phyloP scores from a whole-genome alignment of 1,140 invertebrate species.

The Pachyrhynchus sulphureomaculatus region DNA sequence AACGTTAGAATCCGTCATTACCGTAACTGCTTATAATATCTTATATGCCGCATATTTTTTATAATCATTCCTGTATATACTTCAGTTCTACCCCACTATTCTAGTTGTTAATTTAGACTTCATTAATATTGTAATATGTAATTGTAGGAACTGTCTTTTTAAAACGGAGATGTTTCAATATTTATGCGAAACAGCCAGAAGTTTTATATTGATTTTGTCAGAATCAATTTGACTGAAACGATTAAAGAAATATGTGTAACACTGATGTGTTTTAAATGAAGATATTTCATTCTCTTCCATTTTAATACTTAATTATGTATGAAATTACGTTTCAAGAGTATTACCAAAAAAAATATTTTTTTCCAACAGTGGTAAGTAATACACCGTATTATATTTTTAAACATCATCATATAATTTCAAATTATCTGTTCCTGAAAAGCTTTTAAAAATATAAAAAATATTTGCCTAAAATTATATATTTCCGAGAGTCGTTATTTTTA shows the following conservation, averaged over 20 bases:
- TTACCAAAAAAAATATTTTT: background rate
- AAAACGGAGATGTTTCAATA: background rate
- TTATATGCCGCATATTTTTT: too few species aligned
- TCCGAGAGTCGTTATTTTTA: too few species aligned
- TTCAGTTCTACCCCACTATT: too few species aligned
- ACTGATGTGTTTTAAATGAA: background rate
- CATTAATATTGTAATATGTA: background rate
- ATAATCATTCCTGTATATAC: too few species aligned
- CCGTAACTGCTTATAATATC: too few species aligned
- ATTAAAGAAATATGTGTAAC: background rate
- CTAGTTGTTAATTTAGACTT: background rate
- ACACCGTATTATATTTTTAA: too few species aligned
- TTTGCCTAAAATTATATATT: too few species aligned
- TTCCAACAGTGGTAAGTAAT: background rate
- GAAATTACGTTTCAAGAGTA: background rate
- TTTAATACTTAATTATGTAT: background rate
- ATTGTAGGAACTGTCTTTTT: background rate
- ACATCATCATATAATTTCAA: too few species aligned
- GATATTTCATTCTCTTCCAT: background rate
- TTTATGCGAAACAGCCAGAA: background rate
- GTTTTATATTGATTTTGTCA: slow-evolving; percentile 2
- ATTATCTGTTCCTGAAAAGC: too few species aligned
- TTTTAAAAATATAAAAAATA: too few species aligned
- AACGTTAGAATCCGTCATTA: too few species aligned
- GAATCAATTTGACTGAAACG: background rate